Base-by-base conservation (phyloP, 2,113 vertebrate species). In the Marmota flaviventris region DNA sequence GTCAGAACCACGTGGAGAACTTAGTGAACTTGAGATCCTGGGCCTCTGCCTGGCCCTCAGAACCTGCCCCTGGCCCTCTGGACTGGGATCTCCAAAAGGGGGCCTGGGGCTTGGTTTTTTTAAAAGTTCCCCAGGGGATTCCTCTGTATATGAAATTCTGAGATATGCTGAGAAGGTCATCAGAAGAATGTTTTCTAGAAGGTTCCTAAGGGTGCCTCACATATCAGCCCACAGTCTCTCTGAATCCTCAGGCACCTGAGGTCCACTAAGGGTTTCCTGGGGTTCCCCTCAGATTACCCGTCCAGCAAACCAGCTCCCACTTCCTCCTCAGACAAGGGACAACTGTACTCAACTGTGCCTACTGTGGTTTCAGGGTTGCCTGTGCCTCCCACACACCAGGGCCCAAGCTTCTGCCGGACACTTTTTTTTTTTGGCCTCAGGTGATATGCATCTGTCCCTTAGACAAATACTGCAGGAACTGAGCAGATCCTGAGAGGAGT, bases 331-430 rank as follows among this genome's bases (percentile, higher is more conserved):
- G 58, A 27, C 13, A 1, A 11, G 29, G n/a, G 24, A 9, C 56
- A 13, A 8, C 11, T 2, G 4, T 29, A 4, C 18, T 4, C 4
- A 25, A 3, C 16, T 4, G 10, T 16, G 4, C 12, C 51, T 4
- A 63, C 61, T 0, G 4, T 27, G 34, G 42, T 17, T 11, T 37
- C 22, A 12, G 51, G 45, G 70, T 16, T 22, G 34, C 25, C 84
- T 5, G 4, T 58, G 4, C 34, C 45, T 20, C 16, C 7, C 2
- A 24, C 48, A 61, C 61, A 61, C 20, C n/a, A 27, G 34, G 9
- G 61, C 77, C 27, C 8, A 8, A 8, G 3, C 45, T 14, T 45
- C n/a, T 2, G 18, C 12, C 25, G 45, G 16, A 18, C 13, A 2
- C 42, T 37, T 2, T n/a, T 85, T 3, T 1, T 3, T 1, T 82